Evolutionary conservation across 2,797 vertebrate genomes (phyloP).

Genomic region (Parotocinclus haroldoi): DNA sequence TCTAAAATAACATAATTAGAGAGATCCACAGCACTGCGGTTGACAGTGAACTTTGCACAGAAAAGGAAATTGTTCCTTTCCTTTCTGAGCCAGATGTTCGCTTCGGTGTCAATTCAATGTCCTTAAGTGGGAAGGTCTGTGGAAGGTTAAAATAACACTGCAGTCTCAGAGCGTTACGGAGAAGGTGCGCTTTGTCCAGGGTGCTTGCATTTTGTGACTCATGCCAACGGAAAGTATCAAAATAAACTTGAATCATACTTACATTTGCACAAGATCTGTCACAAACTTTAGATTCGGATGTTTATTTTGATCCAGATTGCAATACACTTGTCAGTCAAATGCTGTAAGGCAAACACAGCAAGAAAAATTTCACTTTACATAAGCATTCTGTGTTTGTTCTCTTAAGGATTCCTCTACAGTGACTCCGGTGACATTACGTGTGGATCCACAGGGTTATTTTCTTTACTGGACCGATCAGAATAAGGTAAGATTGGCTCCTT

Average conservation of each 20-base stretch:
- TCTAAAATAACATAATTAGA: slow-evolving; percentile 53
- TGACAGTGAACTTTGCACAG: slow-evolving; percentile 13
- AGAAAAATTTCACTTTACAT: too few species aligned
- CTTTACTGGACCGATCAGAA: slow-evolving; percentile 78
- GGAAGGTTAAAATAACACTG: slow-evolving; percentile 26
- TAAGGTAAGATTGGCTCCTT: slow-evolving; percentile 60
- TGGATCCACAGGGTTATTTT: slow-evolving; percentile 74
- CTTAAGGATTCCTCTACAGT: slow-evolving; percentile 73
- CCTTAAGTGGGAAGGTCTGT: slow-evolving; percentile 7
- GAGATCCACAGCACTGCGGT: slow-evolving; percentile 25
- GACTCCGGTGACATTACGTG: slow-evolving; percentile 68
- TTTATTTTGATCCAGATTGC: too few species aligned
- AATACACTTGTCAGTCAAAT: too few species aligned
- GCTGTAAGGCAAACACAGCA: neutral
- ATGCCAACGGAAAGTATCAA: slow-evolving; percentile 21
- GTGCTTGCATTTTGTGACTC: slow-evolving; percentile 35
- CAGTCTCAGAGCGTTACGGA: slow-evolving; percentile 14
- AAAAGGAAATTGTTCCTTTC: slow-evolving; percentile 28
- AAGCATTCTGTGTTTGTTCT: neutral
- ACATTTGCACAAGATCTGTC: slow-evolving; percentile 52
- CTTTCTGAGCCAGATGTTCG: slow-evolving; percentile 14
- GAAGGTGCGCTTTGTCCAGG: slow-evolving; percentile 20
- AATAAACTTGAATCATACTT: slow-evolving; percentile 39
- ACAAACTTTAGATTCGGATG: slow-evolving; percentile 36
- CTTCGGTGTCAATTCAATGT: slow-evolving; percentile 6